Conservation (phyloP, 2,113 vertebrate species). For the Aegithalos caudatus region DNA sequence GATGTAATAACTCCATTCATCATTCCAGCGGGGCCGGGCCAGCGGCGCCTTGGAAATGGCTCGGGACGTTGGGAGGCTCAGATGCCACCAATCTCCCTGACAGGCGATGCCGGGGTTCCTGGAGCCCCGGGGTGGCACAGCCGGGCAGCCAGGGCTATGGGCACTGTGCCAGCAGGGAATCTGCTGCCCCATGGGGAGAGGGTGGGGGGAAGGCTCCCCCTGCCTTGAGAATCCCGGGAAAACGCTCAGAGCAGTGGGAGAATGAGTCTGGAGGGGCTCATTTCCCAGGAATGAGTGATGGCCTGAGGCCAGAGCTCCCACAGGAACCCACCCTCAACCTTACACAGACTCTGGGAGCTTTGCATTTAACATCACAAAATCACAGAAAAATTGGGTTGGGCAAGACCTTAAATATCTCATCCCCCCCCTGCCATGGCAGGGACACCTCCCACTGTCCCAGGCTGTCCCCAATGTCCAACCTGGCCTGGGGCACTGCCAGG, state of each 20-base stretch:
- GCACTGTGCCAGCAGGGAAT: fast-evolving
- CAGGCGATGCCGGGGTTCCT: slow-evolving; percentile 15
- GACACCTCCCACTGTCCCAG: not conserved
- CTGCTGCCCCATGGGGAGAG: fast-evolving
- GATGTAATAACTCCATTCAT: slow-evolving; percentile 64
- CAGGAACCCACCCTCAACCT: not conserved
- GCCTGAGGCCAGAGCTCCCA: not conserved
- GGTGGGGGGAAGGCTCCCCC: not conserved
- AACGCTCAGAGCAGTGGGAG: not conserved
- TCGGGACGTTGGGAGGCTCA: not conserved
- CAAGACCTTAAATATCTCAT: not conserved
- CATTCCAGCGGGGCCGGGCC: not conserved
- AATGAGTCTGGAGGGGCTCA: not conserved
- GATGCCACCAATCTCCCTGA: slow-evolving; percentile 52
- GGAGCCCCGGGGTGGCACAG: not conserved
- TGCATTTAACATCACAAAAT: not conserved
- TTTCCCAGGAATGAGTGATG: not conserved
- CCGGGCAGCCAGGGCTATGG: not conserved
- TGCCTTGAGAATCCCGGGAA: fast-evolving
- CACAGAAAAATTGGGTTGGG: not conserved
- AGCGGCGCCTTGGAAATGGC: not conserved
- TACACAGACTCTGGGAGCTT: not conserved
- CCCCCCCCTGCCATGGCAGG: not conserved
- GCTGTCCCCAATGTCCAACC: not conserved
- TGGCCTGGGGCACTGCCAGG: not conserved